Evolutionary conservation across 2,888 invertebrate genomes (phyloP), one percentile per base, ranked within the genome.

Genomic region (Orchesellides sinensis): DNA sequence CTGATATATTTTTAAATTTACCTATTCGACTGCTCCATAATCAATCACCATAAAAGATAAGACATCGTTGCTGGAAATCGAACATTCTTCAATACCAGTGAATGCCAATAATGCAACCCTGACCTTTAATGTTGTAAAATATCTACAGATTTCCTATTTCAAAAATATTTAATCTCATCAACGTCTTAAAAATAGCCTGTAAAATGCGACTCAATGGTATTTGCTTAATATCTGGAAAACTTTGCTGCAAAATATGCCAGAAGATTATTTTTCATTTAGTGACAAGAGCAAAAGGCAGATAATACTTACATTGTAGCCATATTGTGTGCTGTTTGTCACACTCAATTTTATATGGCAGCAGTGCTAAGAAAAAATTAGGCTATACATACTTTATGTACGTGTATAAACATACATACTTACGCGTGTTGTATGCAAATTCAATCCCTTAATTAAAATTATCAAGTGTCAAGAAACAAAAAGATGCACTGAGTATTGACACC

Each of bases 191-290:
- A n/a, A n/a, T 14, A 59, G 23, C 17, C 21, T 14, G 23, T 6
- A 21, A 17, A n/a, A 17, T 54, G 23, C 10, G 10, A 54, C 6
- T 49, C 54, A 54, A 54, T 59, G 59, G n/a, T n/a, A n/a, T 59
- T 59, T 29, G 59, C 59, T 59, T 59, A 59, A 27, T 27, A 2
- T 12, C 3, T n/a, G 27, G 2, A 29, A 27, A 4, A 19, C 2
- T 27, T 4, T 59, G 27, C 27, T 25, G 12, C 6, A 70, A 40
- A 19, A 17, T 61, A 61, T 29, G 69, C 72, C 59, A n/a, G n/a
- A 74, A 49, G 75, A 77, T 77, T 77, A 77, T 77, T 77, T 77
- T 77, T 77, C 47, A 66, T 77, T 75, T 65, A n/a, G n/a, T n/a
- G n/a, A n/a, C n/a, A n/a, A n/a, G n/a, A n/a, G n/a, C n/a, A n/a